A percentile compares a stretch with the other conserved stretches of the same genome.
Conservation (phyloP, 2,113 vertebrate genomes). For the Hystrix cristata region DNA sequence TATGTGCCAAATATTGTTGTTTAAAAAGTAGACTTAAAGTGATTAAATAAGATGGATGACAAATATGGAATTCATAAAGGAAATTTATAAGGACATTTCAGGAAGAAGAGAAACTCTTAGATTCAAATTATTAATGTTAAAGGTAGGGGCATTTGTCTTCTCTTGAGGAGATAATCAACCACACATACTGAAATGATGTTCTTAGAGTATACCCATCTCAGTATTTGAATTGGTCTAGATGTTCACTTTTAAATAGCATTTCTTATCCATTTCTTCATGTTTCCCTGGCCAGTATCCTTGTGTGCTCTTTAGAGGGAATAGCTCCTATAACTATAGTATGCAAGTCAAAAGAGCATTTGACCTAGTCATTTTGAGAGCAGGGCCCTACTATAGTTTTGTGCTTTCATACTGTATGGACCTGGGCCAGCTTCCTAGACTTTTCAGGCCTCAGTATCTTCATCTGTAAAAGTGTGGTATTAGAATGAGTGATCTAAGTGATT, state of each 20-base stretch:
- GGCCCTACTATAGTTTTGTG: background rate
- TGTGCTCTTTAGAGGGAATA: background rate
- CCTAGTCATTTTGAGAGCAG: constrained; percentile 37
- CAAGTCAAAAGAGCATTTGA: background rate
- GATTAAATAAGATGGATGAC: constrained; percentile 15
- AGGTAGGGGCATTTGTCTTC: background rate
- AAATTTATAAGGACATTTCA: background rate
- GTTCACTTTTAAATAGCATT: constrained; percentile 14
- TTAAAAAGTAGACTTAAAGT: constrained; percentile 52
- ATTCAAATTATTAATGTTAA: background rate
- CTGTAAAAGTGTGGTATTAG: background rate
- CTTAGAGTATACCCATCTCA: background rate
- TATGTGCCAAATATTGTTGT: background rate
- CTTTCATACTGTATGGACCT: background rate
- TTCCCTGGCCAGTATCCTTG: background rate
- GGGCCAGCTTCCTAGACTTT: background rate
- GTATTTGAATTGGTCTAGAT: constrained; percentile 11
- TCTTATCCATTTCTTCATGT: constrained; percentile 53
- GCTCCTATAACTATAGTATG: background rate
- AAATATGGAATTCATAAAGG: background rate
- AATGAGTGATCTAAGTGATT: background rate
- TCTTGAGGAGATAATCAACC: background rate
- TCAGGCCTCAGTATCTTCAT: background rate
- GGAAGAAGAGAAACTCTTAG: constrained; percentile 52
- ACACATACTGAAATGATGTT: background rate